phyloP scores from a whole-genome alignment of 2,888 invertebrate species.

The Drosophila meridiana region DNA sequence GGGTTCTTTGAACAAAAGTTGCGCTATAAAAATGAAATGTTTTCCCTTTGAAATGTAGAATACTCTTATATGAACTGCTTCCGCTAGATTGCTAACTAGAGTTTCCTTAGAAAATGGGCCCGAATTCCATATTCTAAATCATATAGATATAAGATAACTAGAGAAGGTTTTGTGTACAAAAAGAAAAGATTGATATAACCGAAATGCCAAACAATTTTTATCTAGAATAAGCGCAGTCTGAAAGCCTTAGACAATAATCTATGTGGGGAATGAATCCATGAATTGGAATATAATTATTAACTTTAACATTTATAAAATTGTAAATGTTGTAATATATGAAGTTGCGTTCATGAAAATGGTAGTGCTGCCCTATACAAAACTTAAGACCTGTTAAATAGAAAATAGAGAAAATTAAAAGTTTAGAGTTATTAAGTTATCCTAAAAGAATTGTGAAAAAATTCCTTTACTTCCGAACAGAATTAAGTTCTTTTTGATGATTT shows the following conservation, averaged over 20 bases:
- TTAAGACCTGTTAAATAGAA: too few species aligned
- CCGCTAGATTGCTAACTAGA: constrained; percentile 4
- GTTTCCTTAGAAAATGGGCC: background rate
- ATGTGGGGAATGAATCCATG: background rate
- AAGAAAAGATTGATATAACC: background rate
- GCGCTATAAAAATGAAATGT: constrained; percentile 23
- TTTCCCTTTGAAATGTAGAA: constrained; percentile 8
- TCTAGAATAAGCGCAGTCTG: background rate
- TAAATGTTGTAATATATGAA: too few species aligned
- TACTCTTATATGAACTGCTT: constrained; percentile 18
- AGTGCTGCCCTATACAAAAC: too few species aligned
- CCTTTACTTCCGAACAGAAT: too few species aligned
- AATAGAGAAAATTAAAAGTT: too few species aligned
- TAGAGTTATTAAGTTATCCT: too few species aligned
- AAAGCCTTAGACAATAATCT: background rate
- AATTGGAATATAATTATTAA: background rate
- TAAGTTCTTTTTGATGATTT: too few species aligned
- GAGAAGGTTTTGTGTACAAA: background rate
- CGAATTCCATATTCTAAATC: background rate
- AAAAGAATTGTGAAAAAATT: too few species aligned
- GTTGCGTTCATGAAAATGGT: too few species aligned
- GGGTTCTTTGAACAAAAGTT: constrained; percentile 2
- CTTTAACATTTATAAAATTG: too few species aligned
- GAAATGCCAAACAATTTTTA: background rate
- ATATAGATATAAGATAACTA: background rate